Evolutionary conservation across 2,888 invertebrate species (phyloP).

Genomic region (Panorpa germanica): DNA sequence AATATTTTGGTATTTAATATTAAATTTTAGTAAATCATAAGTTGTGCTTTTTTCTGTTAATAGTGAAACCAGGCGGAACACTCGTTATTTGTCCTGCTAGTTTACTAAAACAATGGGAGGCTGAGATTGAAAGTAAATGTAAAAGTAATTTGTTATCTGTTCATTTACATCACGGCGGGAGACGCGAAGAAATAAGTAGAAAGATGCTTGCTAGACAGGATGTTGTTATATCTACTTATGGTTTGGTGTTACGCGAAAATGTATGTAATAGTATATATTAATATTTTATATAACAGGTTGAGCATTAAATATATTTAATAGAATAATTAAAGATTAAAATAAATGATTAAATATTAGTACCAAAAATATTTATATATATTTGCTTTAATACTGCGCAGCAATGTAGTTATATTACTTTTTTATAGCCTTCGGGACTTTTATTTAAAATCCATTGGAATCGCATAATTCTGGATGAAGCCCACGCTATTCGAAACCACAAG

Average conservation of each 20-base stretch:
- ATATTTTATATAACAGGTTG: slow-evolving; percentile 5
- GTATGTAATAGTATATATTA: slow-evolving; percentile 14
- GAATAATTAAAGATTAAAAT: slow-evolving; percentile 1
- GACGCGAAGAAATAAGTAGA: slow-evolving; percentile 41
- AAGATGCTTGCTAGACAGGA: slow-evolving; percentile 50
- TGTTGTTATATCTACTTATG: slow-evolving; percentile 80
- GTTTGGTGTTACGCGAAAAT: slow-evolving; percentile 43
- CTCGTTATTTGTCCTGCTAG: slow-evolving; percentile 89
- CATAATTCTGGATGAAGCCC: slow-evolving; percentile 85
- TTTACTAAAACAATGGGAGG: slow-evolving; percentile 77
- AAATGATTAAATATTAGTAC: no score
- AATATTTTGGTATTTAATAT: no score
- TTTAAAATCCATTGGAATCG: slow-evolving; percentile 64
- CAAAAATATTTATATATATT: no score
- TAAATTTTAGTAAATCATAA: not conserved
- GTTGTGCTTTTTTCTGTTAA: slow-evolving; percentile 3
- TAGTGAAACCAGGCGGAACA: slow-evolving; percentile 44
- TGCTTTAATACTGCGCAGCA: not conserved
- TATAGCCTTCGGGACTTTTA: slow-evolving; percentile 29
- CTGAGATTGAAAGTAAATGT: slow-evolving; percentile 50
- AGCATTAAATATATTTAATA: not conserved
- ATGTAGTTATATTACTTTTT: slow-evolving; percentile 2
- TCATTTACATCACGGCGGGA: slow-evolving; percentile 63
- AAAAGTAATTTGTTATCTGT: slow-evolving; percentile 38
- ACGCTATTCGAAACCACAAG: slow-evolving; percentile 77